Evolutionary conservation across 2,888 invertebrate species (phyloP).

Genomic region (Ferdinandea cuprea): DNA sequence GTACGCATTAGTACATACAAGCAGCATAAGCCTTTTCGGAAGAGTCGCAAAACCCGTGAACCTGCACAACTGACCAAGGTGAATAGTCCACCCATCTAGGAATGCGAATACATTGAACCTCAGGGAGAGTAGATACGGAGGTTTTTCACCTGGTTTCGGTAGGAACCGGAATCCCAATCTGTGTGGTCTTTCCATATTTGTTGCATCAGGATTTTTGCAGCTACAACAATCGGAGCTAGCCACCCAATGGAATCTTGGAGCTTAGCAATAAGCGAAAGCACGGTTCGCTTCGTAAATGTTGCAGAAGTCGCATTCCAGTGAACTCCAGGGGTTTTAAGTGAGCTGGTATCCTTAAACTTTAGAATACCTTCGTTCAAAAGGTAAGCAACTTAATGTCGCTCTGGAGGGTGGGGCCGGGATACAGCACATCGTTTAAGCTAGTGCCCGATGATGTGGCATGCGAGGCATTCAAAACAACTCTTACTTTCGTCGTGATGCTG

Average conservation of each 20-base stretch:
- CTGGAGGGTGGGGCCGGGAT: too few relatives aligned
- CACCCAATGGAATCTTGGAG: conserved; percentile 63
- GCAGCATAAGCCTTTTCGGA: conserved; percentile 60
- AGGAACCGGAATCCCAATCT: too few relatives aligned
- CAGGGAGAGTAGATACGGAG: too few relatives aligned
- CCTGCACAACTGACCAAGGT: neutral
- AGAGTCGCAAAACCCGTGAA: conserved; percentile 63
- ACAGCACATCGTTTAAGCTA: too few relatives aligned
- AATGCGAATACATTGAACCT: too few relatives aligned
- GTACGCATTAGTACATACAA: conserved; percentile 18
- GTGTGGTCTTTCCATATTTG: conserved; percentile 51
- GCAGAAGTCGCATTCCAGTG: conserved; percentile 44
- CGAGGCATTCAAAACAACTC: too few relatives aligned
- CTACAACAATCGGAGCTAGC: conserved; percentile 49
- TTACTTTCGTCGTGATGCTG: too few relatives aligned
- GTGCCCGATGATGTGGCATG: too few relatives aligned
- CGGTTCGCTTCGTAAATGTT: conserved; percentile 43
- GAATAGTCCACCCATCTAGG: conserved; percentile 9
- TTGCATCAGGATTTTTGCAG: conserved; percentile 61
- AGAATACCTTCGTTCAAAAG: neutral
- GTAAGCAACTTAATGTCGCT: too few relatives aligned
- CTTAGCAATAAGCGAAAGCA: conserved; percentile 55
- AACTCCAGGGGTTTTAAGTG: conserved; percentile 45
- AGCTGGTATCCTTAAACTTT: neutral
- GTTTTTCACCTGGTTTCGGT: neutral